phyloP scores from a whole-genome alignment of 2,888 invertebrate genomes.

The Bursaphelenchus okinawaensis region DNA sequence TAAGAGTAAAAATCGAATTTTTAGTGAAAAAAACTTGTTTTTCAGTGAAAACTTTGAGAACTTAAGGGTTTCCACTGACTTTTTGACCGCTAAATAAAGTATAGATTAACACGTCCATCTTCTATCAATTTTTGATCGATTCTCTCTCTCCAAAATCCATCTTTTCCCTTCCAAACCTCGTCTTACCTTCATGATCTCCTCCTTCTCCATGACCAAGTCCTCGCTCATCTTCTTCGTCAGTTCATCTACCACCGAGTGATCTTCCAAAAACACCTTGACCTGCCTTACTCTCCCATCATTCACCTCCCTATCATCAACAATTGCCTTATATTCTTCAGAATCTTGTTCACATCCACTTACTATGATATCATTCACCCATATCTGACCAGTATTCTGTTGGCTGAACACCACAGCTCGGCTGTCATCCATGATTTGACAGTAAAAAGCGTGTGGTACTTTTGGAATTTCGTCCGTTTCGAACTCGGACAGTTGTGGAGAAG shows the following conservation, averaged over 20 bases:
- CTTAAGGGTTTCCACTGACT: too few relatives aligned
- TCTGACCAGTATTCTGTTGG: constrained; percentile 9
- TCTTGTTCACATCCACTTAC: not conserved
- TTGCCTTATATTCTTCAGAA: not conserved
- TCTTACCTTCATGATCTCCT: not conserved
- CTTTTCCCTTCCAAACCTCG: too few relatives aligned
- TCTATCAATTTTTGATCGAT: too few relatives aligned
- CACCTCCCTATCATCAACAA: not conserved
- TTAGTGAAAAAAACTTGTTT: too few relatives aligned
- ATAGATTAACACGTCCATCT: too few relatives aligned
- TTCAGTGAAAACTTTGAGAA: too few relatives aligned
- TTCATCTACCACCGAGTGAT: not conserved
- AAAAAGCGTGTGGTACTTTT: not conserved
- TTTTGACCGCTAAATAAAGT: too few relatives aligned
- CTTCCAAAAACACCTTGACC: not conserved
- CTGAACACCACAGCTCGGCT: not conserved
- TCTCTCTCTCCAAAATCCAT: too few relatives aligned
- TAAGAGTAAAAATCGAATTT: too few relatives aligned
- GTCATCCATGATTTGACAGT: not conserved
- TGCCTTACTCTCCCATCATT: not conserved
- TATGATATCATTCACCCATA: constrained; percentile 1
- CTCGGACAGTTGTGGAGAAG: not conserved
- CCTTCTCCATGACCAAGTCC: not conserved
- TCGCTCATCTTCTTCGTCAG: not conserved
- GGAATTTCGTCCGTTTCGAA: not conserved